Evolutionary conservation across 2,797 vertebrate genomes (phyloP), one percentile per base, ranked within the genome.

Genomic region (Myotis planiceps): DNA sequence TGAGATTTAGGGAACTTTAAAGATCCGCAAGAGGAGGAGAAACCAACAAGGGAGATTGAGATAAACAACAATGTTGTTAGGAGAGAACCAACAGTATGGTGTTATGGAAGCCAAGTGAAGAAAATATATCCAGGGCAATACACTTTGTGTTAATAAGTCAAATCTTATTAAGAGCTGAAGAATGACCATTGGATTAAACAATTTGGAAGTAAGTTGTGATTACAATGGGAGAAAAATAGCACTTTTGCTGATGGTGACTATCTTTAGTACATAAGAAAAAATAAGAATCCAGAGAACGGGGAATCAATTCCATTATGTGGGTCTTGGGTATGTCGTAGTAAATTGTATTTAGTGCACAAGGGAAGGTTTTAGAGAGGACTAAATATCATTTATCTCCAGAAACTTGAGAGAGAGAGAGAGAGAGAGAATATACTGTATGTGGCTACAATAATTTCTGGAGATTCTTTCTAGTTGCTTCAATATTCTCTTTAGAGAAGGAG

Each of bases 401-500:
- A 95, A 85, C n/a, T 66, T 78, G 19, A 16, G 25, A 15, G 25
- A 42, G 39, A 42, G 39, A 42, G 39, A 9, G 16, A 63, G 34
- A 58, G 10, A 58, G 21, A 86, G 32, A 58, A 9, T 6, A 23
- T 66, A 23, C 45, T 90, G 9, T 15, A 51, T 60, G 39, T 80
- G 19, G 2, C 55, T 60, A 0, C 74, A 37, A 78, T 60, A 80
- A 6, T 89, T 83, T 86, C 58, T 76, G 19, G 42, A 82, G 10
- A 34, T 86, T 83, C 29, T 58, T 18, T 66, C 9, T 63, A 47
- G 2, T 72, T 83, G 37, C 15, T 96, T 81, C 18, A 32, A 3
- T 88, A 69, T 90, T 88, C 19, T 93, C 15, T 45, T 19, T 88
- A 14, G 32, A 92, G 27, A 81, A 86, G 93, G 82, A 71, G 7